Evolutionary conservation across 2,113 vertebrate species (phyloP), one percentile per base, ranked within the genome.

Genomic region (Atherinomorus stipes): DNA sequence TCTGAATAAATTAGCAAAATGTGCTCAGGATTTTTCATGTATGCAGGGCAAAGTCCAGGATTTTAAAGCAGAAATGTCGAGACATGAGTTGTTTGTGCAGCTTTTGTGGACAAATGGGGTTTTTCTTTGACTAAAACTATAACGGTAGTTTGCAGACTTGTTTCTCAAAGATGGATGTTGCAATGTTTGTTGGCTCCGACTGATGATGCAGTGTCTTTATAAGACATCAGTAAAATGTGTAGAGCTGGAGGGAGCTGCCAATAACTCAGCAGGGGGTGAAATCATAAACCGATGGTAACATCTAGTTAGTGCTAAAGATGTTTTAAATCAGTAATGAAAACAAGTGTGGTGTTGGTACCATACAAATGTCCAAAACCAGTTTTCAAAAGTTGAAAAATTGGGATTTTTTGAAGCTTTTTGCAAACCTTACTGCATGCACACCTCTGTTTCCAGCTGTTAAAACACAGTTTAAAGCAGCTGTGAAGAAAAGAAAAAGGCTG

Each of bases 391-490:
- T 4, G 7, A 31, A 31, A 31, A 31, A 31, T 3, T 6, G 44
- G 15, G 18, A 47, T 47, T 47, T 47, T n/a, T 34, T 34, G 7
- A 34, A 5, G 7, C 31, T 34, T 34, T 34, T 34, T 1, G 31
- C 5, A 45, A 66, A 81, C 59, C 21, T 11, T 11, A 15, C 26
- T 54, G 28, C 34, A 18, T 31, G 34, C 67, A 37, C 69, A 57
- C 66, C 38, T 74, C 59, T 60, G 34, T 59, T 62, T 28, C 11
- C 60, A 71, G 49, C 49, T 65, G 62, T 79, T 53, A 57, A 79
- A 83, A 74, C 57, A 78, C 37, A 72, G 42, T 52, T 84, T 71
- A 23, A 34, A 50, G 66, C 19, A 60, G 58, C 64, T 57, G 73
- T 69, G 71, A 70, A 65, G 31, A 34, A 34, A 34, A 34, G 7